Percentiles rank a stretch among this genome's conserved stretches.
Evolutionary conservation across 64 coral and sea anemone species (phyloP).

Genomic region (Stylophora pistillata): DNA sequence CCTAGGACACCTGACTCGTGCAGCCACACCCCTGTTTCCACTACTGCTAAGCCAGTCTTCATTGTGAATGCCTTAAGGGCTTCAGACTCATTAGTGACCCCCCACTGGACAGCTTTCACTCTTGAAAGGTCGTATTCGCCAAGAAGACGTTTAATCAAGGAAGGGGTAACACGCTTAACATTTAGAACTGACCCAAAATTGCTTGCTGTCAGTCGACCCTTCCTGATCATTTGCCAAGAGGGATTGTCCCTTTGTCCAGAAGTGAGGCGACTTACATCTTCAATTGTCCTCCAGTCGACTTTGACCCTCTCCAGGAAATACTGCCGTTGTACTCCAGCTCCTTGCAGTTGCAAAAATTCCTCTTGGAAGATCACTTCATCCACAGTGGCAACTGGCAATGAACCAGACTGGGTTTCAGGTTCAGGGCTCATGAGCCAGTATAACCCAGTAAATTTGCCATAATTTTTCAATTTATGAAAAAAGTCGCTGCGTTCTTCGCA

Average conservation of each 20-base stretch:
- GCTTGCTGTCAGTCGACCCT: conserved; percentile 7
- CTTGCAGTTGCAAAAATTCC: too few species aligned
- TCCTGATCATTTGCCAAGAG: conserved; percentile 6
- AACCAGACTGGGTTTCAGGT: too few species aligned
- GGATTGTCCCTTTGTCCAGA: conserved; percentile 18
- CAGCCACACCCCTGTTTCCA: conserved; percentile 21
- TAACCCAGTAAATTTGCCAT: too few species aligned
- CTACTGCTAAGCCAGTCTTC: not conserved
- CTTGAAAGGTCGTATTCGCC: conserved; percentile 15
- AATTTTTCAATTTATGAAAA: too few species aligned
- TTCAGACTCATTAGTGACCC: conserved; percentile 7
- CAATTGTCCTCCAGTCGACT: too few species aligned
- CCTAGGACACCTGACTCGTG: not conserved
- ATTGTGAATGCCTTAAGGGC: not conserved
- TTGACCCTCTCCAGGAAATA: too few species aligned
- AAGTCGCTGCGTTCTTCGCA: too few species aligned
- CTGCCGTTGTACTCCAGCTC: too few species aligned
- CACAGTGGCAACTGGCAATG: too few species aligned
- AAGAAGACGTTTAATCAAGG: conserved; percentile 3
- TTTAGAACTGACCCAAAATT: conserved; percentile 19
- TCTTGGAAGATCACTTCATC: too few species aligned
- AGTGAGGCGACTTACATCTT: too few species aligned
- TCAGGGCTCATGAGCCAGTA: too few species aligned
- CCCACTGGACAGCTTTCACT: conserved; percentile 11
- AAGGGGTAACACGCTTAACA: conserved; percentile 1